Percentiles rank a stretch among this genome's conserved stretches.
phyloP scores from a whole-genome alignment of 2,113 vertebrate species.

The Anarhynchus alexandrinus region DNA sequence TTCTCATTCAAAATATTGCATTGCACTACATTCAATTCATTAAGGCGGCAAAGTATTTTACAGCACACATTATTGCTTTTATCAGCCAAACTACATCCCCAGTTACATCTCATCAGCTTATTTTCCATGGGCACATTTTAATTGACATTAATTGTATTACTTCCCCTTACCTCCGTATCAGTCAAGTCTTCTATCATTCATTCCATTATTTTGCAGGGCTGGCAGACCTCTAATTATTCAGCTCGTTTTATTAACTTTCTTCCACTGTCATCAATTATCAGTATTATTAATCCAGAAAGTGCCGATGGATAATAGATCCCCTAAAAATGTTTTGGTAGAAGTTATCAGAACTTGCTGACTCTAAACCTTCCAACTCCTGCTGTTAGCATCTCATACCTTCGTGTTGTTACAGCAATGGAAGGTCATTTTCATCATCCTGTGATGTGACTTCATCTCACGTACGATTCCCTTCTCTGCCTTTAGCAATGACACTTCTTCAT shows the following conservation, averaged over 20 bases:
- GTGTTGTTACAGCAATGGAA: not conserved
- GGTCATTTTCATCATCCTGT: not conserved
- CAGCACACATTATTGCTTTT: slow-evolving; percentile 57
- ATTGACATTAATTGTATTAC: slow-evolving; percentile 68
- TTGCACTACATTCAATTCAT: slow-evolving; percentile 46
- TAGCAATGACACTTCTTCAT: not conserved
- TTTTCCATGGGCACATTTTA: slow-evolving; percentile 65
- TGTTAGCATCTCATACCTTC: not conserved
- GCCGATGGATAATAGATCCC: slow-evolving; percentile 28
- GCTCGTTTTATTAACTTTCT: slow-evolving; percentile 66
- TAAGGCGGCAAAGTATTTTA: slow-evolving; percentile 44
- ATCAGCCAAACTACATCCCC: slow-evolving; percentile 63
- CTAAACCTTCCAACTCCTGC: not conserved
- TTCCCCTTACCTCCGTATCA: slow-evolving; percentile 59
- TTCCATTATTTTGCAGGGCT: slow-evolving; percentile 59
- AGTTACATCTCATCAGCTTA: slow-evolving; percentile 65
- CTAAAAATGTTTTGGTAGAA: slow-evolving; percentile 24
- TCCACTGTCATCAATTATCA: slow-evolving; percentile 61
- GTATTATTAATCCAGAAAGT: slow-evolving; percentile 61
- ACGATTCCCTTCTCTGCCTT: not conserved
- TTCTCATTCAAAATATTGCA: slow-evolving; percentile 42
- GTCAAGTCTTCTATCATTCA: slow-evolving; percentile 55
- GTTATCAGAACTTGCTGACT: slow-evolving; percentile 37
- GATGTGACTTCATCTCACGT: not conserved
- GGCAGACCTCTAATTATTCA: slow-evolving; percentile 63